Evolutionary conservation across 2,888 invertebrate genomes (phyloP).

Genomic region (Amphipoea lucens): DNA sequence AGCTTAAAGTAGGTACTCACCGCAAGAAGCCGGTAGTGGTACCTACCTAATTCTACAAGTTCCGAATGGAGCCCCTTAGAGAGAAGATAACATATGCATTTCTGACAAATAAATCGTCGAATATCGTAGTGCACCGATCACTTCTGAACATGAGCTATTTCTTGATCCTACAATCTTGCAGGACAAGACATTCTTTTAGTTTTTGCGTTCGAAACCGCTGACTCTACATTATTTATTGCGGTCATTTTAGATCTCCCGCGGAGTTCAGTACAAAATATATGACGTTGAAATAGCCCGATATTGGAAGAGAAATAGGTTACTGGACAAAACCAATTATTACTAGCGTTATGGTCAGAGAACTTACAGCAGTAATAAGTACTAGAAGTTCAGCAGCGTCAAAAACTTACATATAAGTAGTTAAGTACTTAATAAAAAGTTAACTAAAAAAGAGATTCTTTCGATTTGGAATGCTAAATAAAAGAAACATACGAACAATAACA

Average conservation of each 20-base stretch:
- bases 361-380: neutral
- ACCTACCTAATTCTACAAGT: neutral
- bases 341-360: neutral
- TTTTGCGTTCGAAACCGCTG: constrained; percentile 31
- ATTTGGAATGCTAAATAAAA: no score
- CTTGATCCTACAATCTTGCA: neutral
- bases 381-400: neutral
- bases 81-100: constrained; percentile 8
- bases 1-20: neutral
- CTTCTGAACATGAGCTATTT: constrained; percentile 4
- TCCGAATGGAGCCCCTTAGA: neutral
- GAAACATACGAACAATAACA: no score
- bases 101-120: constrained; percentile 15
- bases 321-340: constrained; percentile 36
- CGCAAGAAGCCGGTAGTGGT: neutral
- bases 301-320: constrained; percentile 25
- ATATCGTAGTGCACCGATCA: neutral
- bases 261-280: constrained; percentile 49
- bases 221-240: constrained; percentile 50
- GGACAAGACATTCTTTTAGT: constrained; percentile 17
- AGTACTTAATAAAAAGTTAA: neutral
- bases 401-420: neutral
- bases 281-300: constrained; percentile 43
- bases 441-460: no score
- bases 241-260: constrained; percentile 49